These are phyloP conservation scores for Popillia japonica DNA, from an alignment of 1,140 invertebrate genomes.

Conservation along the genomic window DNA sequence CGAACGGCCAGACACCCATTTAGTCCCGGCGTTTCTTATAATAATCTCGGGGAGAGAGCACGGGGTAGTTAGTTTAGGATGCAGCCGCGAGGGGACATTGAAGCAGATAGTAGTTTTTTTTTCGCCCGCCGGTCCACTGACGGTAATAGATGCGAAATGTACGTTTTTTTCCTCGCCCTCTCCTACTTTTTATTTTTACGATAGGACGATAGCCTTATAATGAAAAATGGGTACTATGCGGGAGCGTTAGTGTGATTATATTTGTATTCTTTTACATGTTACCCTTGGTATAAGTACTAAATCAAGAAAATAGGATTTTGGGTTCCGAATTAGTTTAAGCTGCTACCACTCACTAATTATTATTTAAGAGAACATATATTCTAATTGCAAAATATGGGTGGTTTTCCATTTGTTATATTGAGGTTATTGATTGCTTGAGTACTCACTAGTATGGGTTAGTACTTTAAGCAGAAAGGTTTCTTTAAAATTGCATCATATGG, in stretches of 20 bases:
- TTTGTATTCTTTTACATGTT: neutral
- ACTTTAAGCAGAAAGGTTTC: too few species aligned
- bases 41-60: constrained; percentile 55
- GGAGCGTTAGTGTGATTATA: constrained; percentile 1
- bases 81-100: constrained; percentile 37
- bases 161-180: neutral
- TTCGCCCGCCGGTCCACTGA: constrained; percentile 15
- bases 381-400: too few species aligned
- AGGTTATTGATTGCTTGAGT: too few species aligned
- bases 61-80: constrained; percentile 54
- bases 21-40: constrained; percentile 56
- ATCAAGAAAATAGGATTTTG: too few species aligned
- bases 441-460: too few species aligned
- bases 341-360: too few species aligned
- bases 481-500: too few species aligned
- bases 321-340: too few species aligned
- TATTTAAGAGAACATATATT: too few species aligned
- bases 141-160: constrained; percentile 34
- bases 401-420: too few species aligned
- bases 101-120: constrained; percentile 37
- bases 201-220: constrained; percentile 8
- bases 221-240: constrained; percentile 30
- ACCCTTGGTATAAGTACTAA: neutral
- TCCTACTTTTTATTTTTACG: constrained; percentile 12
- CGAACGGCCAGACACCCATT: constrained; percentile 53